A percentile compares a stretch with the other conserved stretches of the same genome.
Conservation (phyloP, 2,113 vertebrate genomes). For the Tragelaphus strepsiceros region DNA sequence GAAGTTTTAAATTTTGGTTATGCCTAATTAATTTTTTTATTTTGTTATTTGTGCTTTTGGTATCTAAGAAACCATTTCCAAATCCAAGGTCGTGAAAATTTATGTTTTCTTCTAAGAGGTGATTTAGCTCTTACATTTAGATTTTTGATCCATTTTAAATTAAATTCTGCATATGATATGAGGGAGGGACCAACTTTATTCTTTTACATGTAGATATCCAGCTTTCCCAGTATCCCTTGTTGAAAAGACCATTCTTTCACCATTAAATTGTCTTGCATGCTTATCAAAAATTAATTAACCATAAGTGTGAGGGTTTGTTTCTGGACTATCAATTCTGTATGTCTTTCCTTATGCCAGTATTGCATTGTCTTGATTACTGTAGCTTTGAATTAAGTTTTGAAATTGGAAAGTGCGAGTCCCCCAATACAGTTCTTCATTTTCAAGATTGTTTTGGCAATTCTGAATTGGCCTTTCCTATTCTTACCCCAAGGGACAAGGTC, state of each 20-base stretch:
- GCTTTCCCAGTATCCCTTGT: no score
- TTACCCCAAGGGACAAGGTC: background rate
- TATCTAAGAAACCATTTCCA: background rate
- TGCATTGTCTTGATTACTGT: background rate
- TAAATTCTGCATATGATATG: background rate
- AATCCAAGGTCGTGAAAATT: background rate
- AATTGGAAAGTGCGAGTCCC: background rate
- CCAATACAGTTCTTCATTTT: slow-evolving; percentile 18
- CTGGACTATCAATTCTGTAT: background rate
- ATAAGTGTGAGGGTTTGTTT: background rate
- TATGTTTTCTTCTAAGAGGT: slow-evolving; percentile 16
- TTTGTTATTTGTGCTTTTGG: slow-evolving; percentile 16
- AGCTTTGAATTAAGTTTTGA: slow-evolving; percentile 23
- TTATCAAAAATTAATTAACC: background rate
- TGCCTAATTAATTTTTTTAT: background rate
- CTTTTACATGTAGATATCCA: background rate
- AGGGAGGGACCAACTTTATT: background rate
- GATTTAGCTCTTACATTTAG: background rate
- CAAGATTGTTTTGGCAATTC: background rate
- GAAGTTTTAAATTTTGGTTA: slow-evolving; percentile 17
- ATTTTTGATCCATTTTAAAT: slow-evolving; percentile 5
- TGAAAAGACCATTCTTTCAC: no score
- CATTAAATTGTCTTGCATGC: background rate
- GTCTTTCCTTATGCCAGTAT: background rate
- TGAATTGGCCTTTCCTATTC: background rate